Conservation (phyloP, 1,140 invertebrate genomes). For the Cyphomyrmex costatus region DNA sequence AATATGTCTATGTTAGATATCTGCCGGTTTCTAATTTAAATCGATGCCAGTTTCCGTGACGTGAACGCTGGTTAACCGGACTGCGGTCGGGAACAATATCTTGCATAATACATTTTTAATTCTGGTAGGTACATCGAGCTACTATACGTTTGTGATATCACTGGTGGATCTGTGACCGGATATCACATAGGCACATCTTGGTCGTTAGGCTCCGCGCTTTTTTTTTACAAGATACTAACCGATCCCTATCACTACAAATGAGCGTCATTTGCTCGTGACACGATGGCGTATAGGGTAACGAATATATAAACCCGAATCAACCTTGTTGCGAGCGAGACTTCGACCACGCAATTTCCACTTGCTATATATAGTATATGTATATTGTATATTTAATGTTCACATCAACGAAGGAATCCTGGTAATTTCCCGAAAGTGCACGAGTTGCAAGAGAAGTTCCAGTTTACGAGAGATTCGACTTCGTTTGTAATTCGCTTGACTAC, state of each 20-base stretch:
- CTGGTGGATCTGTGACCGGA: constrained; percentile 83
- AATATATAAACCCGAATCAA: constrained; percentile 52
- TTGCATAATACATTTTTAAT: constrained; percentile 85
- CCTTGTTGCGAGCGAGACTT: constrained; percentile 27
- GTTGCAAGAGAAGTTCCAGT: constrained; percentile 29
- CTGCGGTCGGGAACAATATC: constrained; percentile 64
- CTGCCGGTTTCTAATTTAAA: constrained; percentile 48
- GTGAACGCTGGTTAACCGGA: constrained; percentile 54
- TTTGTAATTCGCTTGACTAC: constrained; percentile 45
- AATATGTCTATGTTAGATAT: background rate
- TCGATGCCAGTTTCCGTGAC: constrained; percentile 34
- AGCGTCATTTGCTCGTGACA: constrained; percentile 80
- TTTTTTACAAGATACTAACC: constrained; percentile 79
- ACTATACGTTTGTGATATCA: constrained; percentile 82
- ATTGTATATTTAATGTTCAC: background rate
- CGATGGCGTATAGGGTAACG: constrained; percentile 59
- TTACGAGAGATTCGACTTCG: constrained; percentile 43
- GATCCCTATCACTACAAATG: constrained; percentile 84
- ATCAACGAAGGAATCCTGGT: constrained; percentile 31
- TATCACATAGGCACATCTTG: constrained; percentile 84
- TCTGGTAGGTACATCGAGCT: constrained; percentile 71
- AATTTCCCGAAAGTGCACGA: constrained; percentile 54
- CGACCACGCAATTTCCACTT: constrained; percentile 19
- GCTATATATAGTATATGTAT: background rate
- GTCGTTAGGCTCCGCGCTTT: constrained; percentile 82